Conservation (phyloP, 2,113 vertebrate species). For the Catharus minimus region DNA sequence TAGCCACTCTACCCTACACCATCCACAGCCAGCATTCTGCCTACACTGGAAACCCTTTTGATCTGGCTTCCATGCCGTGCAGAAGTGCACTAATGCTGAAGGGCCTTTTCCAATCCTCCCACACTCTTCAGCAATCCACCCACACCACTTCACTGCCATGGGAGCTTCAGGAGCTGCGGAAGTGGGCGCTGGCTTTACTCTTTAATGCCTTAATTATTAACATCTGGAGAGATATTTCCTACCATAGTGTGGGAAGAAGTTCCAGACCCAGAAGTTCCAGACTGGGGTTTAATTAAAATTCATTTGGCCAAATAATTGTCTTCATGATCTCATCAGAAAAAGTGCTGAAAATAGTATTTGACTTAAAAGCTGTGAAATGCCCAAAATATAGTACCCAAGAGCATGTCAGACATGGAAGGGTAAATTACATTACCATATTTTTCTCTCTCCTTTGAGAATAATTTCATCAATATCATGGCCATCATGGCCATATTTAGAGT, state of each 20-base stretch:
- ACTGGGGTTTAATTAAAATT: slow-evolving; percentile 8
- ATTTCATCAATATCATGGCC: neutral
- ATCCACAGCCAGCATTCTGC: neutral
- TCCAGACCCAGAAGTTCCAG: slow-evolving; percentile 27
- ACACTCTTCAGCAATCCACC: neutral
- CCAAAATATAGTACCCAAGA: neutral
- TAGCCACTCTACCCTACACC: neutral
- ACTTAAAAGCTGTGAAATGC: neutral
- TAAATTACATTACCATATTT: neutral
- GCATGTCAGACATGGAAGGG: neutral
- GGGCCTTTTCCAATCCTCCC: slow-evolving; percentile 42
- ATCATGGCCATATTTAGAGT: slow-evolving; percentile 9
- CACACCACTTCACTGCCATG: slow-evolving; percentile 12
- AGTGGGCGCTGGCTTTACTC: slow-evolving; percentile 30
- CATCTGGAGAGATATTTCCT: slow-evolving; percentile 51
- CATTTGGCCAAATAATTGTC: neutral
- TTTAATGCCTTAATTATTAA: slow-evolving; percentile 57
- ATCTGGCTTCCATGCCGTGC: neutral
- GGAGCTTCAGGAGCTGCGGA: slow-evolving; percentile 26
- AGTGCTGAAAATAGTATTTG: neutral
- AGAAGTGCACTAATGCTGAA: neutral
- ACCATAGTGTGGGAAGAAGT: neutral
- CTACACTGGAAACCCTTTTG: slow-evolving; percentile 11
- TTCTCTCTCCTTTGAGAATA: neutral
- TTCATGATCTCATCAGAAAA: slow-evolving; percentile 23